These are phyloP conservation scores for Eutolmus rufibarbis DNA, from an alignment of 2,888 invertebrate species.

Conservation along the genomic window DNA sequence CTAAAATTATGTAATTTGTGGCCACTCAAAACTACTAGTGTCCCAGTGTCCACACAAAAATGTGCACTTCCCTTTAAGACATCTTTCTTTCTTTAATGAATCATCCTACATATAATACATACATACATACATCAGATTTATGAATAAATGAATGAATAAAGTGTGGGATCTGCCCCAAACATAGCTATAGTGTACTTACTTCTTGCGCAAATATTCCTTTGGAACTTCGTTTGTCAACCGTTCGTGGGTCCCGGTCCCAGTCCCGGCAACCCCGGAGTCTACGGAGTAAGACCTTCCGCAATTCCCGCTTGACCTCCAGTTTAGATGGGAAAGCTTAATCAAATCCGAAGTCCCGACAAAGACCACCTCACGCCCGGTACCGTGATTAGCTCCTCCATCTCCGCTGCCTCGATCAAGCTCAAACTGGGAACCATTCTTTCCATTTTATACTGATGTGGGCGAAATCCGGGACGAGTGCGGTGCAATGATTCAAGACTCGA, in stretches of 20 bases:
- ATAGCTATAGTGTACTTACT: neutral
- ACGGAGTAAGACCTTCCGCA: neutral
- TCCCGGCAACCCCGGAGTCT: neutral
- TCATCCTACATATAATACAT: too few species aligned
- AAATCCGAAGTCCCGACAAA: constrained; percentile 13
- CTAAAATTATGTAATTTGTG: too few species aligned
- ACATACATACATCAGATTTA: too few species aligned
- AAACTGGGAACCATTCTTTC: neutral
- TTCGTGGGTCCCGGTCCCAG: neutral
- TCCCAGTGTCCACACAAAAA: too few species aligned
- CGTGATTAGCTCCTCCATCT: constrained; percentile 19
- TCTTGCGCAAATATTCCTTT: neutral
- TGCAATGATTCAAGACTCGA: constrained; percentile 3
- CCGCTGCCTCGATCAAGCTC: neutral
- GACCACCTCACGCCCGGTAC: constrained; percentile 8
- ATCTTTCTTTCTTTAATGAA: too few species aligned
- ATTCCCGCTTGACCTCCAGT: constrained; percentile 9
- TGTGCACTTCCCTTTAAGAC: too few species aligned
- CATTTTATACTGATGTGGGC: neutral
- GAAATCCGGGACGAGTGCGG: neutral
- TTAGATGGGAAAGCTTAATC: constrained; percentile 22
- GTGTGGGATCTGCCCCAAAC: neutral
- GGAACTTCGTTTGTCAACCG: neutral
- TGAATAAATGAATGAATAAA: too few species aligned
- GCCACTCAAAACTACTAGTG: too few species aligned